Evolutionary conservation across 1,140 invertebrate genomes (phyloP).

Genomic region (Papilio aristodemus): DNA sequence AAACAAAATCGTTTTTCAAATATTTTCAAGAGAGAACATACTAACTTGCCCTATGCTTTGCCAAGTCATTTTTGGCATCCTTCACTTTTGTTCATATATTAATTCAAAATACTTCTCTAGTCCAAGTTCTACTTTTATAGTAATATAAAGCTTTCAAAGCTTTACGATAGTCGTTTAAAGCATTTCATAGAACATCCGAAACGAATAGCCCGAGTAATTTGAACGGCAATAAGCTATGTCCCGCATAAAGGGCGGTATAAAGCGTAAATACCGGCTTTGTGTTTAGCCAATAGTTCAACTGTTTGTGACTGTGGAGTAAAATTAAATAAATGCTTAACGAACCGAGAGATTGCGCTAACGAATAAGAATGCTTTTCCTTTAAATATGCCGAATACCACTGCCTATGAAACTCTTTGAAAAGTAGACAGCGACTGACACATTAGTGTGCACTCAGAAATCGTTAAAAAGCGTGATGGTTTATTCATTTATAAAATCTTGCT

Average conservation of each 20-base stretch:
- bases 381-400: no score
- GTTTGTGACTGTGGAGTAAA: background rate
- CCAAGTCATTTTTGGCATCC: background rate
- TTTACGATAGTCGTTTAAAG: constrained; percentile 2
- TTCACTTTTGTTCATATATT: background rate
- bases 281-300: background rate
- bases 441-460: no score
- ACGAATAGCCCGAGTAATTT: constrained; percentile 1
- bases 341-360: background rate
- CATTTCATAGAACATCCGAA: background rate
- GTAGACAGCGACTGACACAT: no score
- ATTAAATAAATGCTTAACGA: background rate
- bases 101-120: background rate
- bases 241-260: background rate
- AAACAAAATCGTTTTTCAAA: no score
- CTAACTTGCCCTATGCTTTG: no score
- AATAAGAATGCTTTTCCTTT: background rate
- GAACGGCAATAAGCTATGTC: background rate
- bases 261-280: constrained; percentile 9
- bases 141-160: background rate
- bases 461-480: no score
- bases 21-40: no score
- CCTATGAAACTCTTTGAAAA: no score
- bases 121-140: background rate
- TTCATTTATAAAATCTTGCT: no score